Evolutionary conservation across 92 coral and sea anemone species (phyloP), one percentile per base, ranked within the genome.

Genomic region (Isaurus tuberculatus): DNA sequence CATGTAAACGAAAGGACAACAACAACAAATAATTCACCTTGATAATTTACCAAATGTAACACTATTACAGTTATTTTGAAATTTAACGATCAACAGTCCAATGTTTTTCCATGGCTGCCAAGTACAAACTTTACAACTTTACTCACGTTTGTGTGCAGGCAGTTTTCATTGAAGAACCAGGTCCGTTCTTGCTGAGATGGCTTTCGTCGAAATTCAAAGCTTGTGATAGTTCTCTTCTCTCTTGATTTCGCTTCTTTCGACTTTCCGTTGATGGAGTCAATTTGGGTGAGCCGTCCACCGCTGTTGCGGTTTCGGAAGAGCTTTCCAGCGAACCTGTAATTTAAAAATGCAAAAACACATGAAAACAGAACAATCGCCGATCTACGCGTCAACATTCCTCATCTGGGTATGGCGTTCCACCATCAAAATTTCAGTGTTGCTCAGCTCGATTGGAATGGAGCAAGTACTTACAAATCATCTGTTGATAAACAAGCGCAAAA

Each of bases 111-210:
- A 14, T 5, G 8, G 26, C 22, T 17, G 7, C 23, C 27, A 8
- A 10, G 32, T 32, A 22, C 51, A 28, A 11, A 57, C 27, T 42
- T 70, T 26, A 17, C 0, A 16, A 5, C 6, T 19, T 2, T 69
- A 86, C 98, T 91, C 83, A 93, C 98, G 98, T 93, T 85, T 93
- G 98, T 3, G 98, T 93, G 26, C 91, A 91, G 8, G 98, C 94
- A 51, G 98, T 93, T 88, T 89, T 91, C 89, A 93, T 86, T 10
- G 98, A 64, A 16, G 87, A 89, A 34, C 25, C 70, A 9, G 67
- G 49, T 33, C 69, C 69, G 64, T 89, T 88, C 88, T 89, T 93
- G 42, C 60, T 88, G 6, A 87, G 32, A n/a, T 86, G 91, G 28
- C 83, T 63, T 61, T 90, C 93, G 85, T 87, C 91, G 60, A 91